Evolutionary conservation across 2,113 vertebrate genomes (phyloP), one percentile per base, ranked within the genome.

Genomic region (Neolamprologus ventralis): DNA sequence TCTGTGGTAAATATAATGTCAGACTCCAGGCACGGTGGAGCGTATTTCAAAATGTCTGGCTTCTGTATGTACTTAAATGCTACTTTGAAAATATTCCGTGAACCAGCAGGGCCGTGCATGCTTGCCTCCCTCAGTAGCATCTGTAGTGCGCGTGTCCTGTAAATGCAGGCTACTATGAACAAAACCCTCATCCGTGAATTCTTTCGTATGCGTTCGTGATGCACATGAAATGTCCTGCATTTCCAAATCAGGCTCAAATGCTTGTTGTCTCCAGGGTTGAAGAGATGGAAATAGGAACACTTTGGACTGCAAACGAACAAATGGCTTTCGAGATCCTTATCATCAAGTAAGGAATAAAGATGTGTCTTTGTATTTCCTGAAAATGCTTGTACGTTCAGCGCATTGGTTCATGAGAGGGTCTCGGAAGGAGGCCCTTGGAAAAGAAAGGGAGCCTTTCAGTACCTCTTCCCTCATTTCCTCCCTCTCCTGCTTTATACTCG

Each of bases 381-480:
- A 82, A 91, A 85, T 10, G 51, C 85, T 84, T 60, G 49, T 55
- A 35, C 31, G n/a, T 88, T 79, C 81, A 31, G 33, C 87, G 11
- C 45, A 21, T 23, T 68, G 82, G 86, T 68, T 90, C 85, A 81
- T 58, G 87, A 89, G 85, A 90, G 92, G 84, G 78, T 65, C 86
- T 83, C n/a, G 40, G 19, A 57, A 60, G 90, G 93, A 89, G 91
- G 87, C 78, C 85, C 89, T 85, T 9, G 28, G 81, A 82, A 75
- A 93, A 94, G 94, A 95, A 95, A 95, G 93, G 81, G 13, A 68
- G 78, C 17, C 89, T 95, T 93, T 95, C 85, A 94, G 81, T n/a
- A 9, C 80, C 57, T 33, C 80, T 60, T 82, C 87, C 51, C 89
- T 88, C 81, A 73, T 90, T 90, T 91, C 90, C 91, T 93, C 89